phyloP scores from a whole-genome alignment of 1,140 invertebrate genomes.

The Drosophila baimaii region DNA sequence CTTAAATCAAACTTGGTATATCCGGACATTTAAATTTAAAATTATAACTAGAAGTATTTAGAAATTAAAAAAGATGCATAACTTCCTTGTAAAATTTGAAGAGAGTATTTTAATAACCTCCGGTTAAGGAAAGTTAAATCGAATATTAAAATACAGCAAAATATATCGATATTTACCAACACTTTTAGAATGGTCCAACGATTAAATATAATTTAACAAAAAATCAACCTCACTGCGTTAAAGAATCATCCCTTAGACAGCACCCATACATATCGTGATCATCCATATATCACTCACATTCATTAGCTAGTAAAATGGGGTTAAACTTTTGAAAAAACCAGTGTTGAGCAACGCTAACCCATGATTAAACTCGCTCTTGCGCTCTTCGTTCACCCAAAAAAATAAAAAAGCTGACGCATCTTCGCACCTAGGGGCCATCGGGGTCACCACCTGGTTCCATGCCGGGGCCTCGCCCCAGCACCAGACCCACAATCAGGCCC shows the following conservation, averaged over 20 bases:
- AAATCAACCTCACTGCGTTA: background rate
- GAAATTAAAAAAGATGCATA: too few relatives aligned
- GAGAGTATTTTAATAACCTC: too few relatives aligned
- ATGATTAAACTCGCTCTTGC: conserved; percentile 37
- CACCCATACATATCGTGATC: conserved; percentile 15
- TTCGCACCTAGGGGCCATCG: conserved; percentile 68
- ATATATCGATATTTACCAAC: background rate
- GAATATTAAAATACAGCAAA: background rate
- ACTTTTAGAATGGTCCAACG: too few relatives aligned
- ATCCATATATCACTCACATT: conserved; percentile 30
- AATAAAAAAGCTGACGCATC: conserved; percentile 54
- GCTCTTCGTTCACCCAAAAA: conserved; percentile 25
- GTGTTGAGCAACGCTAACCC: conserved; percentile 44
- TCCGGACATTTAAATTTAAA: too few relatives aligned
- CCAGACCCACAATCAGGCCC: conserved; percentile 40
- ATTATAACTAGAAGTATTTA: too few relatives aligned
- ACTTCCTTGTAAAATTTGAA: too few relatives aligned
- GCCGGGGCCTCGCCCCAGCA: conserved; percentile 74
- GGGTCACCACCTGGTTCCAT: conserved; percentile 83
- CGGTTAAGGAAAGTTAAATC: background rate
- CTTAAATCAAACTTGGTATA: too few relatives aligned
- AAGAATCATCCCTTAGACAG: background rate
- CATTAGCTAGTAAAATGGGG: conserved; percentile 18
- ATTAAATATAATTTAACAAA: background rate
- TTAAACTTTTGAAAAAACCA: background rate